Evolutionary conservation across 64 coral and sea anemone species (phyloP), one percentile per base, ranked within the genome.

Genomic region (Montipora sp.): DNA sequence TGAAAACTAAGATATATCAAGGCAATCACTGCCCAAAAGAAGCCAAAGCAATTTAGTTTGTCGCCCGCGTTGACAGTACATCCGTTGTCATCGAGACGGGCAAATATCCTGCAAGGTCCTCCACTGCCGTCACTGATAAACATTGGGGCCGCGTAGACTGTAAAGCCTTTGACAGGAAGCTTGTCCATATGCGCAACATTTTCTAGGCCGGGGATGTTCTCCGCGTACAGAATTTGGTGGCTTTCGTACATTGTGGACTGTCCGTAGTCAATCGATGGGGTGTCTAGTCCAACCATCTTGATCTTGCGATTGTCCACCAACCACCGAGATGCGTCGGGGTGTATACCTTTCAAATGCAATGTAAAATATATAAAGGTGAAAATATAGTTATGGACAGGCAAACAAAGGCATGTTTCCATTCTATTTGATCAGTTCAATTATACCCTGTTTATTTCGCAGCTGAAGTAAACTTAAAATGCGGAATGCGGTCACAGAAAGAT

Each of bases 171-270:
- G 10, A 55, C 46, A 12, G 95, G 95, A 1, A 96, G 80, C 49
- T 93, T 66, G 9, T 93, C 95, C 49, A 96, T 75, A 75, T 92
- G 80, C 1, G 95, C 95, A 5, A 96, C 91, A 78, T 92, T 96
- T 78, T 96, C 95, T 4, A 96, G 80, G 23, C 84, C 95, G 3
- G 86, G 91, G 21, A 96, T 93, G 72, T 93, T 96, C 15, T 89
- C 23, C 1, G 6, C 49, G 13, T 49, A 86, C 3, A 93, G 53
- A 49, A 93, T 93, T 65, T 50, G 90, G 74, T 96, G 95, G 0
- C 87, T 24, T 44, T 20, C 16, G 21, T 47, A 96, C 15, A 77
- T 8, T 19, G 22, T 93, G 3, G 86, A 93, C 23, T 78, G 79
- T 15, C 95, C 95, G 20, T 85, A 77, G 79, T 96, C 95, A 4